A percentile compares a stretch with the other conserved stretches of the same genome.
These are phyloP conservation scores for Fregata magnificens DNA, from an alignment of 2,113 vertebrate species.

Conservation along the genomic window DNA sequence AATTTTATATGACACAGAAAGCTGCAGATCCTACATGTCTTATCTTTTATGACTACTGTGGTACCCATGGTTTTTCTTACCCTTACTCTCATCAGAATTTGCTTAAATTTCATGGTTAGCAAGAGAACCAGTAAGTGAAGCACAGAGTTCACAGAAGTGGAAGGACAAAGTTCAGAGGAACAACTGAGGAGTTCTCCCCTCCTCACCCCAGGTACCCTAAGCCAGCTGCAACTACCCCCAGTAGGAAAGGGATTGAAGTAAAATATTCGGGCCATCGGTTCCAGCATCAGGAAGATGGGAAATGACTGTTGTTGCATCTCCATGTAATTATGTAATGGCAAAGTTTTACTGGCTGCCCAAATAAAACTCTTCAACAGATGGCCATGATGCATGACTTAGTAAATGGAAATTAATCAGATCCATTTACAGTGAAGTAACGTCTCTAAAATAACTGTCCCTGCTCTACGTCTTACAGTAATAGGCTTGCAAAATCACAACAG, in stretches of 20 bases:
- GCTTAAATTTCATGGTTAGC: not conserved
- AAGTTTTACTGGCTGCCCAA: slow-evolving; percentile 29
- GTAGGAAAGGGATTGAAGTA: not conserved
- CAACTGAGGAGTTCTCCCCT: rapidly evolving
- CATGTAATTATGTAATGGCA: slow-evolving; percentile 18
- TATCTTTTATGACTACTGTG: not conserved
- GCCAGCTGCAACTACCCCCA: not conserved
- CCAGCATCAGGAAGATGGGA: not conserved
- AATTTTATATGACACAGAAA: not conserved
- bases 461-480: not conserved
- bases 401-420: slow-evolving; percentile 53
- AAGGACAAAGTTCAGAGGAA: not conserved
- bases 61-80: not conserved
- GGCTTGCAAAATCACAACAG: not conserved
- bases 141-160: not conserved
- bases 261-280: not conserved
- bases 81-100: not conserved
- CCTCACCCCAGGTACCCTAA: not conserved
- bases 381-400: slow-evolving; percentile 18
- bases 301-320: not conserved
- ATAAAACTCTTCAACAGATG: slow-evolving; percentile 39
- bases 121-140: not conserved
- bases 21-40: not conserved
- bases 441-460: slow-evolving; percentile 40
- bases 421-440: slow-evolving; percentile 69